Evolutionary conservation across 2,113 vertebrate species (phyloP).

Genomic region (Chlorocebus sabaeus): DNA sequence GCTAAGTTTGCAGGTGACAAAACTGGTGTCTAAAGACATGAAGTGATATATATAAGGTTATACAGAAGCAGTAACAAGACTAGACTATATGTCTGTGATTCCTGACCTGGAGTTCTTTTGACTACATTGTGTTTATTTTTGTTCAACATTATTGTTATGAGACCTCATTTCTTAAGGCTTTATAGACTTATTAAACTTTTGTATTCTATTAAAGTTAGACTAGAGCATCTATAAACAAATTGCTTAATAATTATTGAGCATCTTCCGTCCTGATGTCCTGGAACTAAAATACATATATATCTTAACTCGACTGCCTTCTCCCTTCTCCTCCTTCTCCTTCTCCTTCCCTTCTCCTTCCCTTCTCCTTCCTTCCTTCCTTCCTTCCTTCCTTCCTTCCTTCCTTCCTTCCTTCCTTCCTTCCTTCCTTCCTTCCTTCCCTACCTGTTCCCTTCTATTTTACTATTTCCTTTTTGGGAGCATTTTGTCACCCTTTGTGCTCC

Average conservation of each 20-base stretch:
- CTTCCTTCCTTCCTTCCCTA: no score
- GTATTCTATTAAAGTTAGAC: background rate
- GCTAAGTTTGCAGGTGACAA: background rate
- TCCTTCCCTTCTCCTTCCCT: no score
- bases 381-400: background rate
- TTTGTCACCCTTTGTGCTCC: background rate
- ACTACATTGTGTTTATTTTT: background rate
- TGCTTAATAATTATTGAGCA: background rate
- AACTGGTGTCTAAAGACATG: background rate
- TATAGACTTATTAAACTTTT: background rate
- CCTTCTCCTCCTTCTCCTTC: fast-evolving
- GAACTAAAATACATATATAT: background rate
- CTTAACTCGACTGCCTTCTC: background rate
- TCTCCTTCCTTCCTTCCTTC: fast-evolving
- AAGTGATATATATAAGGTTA: background rate
- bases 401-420: background rate
- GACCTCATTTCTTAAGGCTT: background rate
- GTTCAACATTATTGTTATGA: background rate
- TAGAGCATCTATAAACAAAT: background rate
- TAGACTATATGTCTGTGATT: background rate
- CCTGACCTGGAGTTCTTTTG: background rate
- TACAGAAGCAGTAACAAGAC: background rate
- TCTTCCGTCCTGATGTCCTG: background rate
- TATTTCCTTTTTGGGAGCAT: background rate
- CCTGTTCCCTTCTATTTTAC: background rate